Conservation (phyloP, 2,797 vertebrate genomes). For the Cirrhinus mrigala region DNA sequence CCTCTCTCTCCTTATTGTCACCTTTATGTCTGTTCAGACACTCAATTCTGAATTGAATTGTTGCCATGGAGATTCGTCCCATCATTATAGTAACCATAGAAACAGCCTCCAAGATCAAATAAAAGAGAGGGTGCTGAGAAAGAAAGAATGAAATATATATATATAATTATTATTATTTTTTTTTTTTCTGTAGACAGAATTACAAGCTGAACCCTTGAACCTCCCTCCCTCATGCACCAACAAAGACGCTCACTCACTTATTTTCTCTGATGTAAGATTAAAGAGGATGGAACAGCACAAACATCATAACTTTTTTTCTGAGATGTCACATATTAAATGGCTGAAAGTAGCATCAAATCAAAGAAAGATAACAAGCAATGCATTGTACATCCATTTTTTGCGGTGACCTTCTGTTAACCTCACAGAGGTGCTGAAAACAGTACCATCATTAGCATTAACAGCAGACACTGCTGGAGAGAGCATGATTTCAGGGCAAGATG, state of each 20-base stretch:
- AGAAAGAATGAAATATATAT: constrained; percentile 15
- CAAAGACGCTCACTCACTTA: constrained; percentile 47
- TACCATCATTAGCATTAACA: constrained; percentile 9
- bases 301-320: constrained; percentile 21
- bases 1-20: constrained; percentile 53
- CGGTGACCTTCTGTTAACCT: not conserved
- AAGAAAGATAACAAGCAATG: not conserved
- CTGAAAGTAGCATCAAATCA: constrained; percentile 24
- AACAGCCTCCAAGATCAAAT: constrained; percentile 64
- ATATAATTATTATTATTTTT: not conserved
- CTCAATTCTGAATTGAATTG: constrained; percentile 63
- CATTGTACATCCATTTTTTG: not conserved
- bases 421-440: constrained; percentile 5
- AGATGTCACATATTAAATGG: constrained; percentile 15
- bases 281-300: constrained; percentile 21
- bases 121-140: constrained; percentile 38
- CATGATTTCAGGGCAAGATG: constrained; percentile 2
- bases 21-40: constrained; percentile 56
- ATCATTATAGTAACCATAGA: constrained; percentile 74
- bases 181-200: constrained; percentile 41
- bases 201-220: constrained; percentile 71
- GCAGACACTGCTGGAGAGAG: constrained; percentile 2
- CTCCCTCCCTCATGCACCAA: constrained; percentile 47
- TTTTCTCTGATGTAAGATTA: constrained; percentile 45
- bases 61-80: constrained; percentile 73